Percentiles rank a stretch among this genome's conserved stretches.
phyloP scores from a whole-genome alignment of 2,113 vertebrate genomes.

The Octodon degus region DNA sequence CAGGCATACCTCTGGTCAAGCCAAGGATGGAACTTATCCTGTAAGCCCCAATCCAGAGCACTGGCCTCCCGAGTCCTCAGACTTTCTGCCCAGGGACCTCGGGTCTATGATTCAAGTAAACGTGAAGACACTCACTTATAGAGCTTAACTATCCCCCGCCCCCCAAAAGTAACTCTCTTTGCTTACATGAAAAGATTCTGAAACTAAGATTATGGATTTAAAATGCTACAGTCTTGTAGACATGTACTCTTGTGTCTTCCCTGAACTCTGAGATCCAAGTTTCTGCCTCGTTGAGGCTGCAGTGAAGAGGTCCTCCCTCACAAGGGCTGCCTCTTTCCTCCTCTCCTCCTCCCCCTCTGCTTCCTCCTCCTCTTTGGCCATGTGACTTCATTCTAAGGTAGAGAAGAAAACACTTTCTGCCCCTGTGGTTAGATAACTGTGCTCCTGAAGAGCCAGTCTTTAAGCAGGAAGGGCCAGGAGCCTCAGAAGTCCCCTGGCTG shows the following conservation, averaged over 20 bases:
- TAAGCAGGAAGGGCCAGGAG: constrained; percentile 36
- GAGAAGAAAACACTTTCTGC: constrained; percentile 30
- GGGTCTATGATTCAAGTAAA: not conserved
- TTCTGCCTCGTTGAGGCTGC: not conserved
- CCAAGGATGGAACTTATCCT: not conserved
- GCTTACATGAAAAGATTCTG: not conserved
- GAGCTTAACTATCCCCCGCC: not conserved
- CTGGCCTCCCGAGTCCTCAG: not conserved
- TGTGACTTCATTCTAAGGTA: not conserved
- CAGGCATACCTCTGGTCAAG: not conserved
- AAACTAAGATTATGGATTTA: not conserved
- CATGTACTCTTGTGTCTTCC: not conserved
- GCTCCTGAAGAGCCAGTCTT: constrained; percentile 13
- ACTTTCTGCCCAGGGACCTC: not conserved
- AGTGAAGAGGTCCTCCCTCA: not conserved
- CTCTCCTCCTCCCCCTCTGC: too few relatives aligned
- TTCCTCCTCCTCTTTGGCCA: not conserved
- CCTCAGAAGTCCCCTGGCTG: constrained; percentile 51
- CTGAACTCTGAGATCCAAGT: not conserved
- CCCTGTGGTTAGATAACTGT: not conserved
- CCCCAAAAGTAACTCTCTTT: not conserved
- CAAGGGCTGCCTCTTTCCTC: not conserved
- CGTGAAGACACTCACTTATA: not conserved
- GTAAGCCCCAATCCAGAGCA: not conserved
- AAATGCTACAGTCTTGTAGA: not conserved